Base-by-base conservation (phyloP, 2,113 vertebrate genomes). In the Charina bottae region DNA sequence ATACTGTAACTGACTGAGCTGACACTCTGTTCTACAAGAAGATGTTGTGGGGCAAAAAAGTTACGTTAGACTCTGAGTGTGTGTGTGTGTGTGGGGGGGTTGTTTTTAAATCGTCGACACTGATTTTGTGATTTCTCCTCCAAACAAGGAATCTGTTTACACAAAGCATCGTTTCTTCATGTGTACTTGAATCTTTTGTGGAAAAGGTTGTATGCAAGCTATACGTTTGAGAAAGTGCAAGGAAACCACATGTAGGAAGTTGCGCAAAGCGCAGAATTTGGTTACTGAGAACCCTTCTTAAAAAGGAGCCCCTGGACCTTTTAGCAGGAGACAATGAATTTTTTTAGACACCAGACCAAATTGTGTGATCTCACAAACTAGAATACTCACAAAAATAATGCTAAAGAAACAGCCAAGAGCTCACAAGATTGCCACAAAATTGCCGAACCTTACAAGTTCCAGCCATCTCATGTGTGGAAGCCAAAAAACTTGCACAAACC, bases 1-100 rank as follows among this genome's bases (percentile, higher is more conserved):
- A 89, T 90, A 93, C 95, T 89, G 90, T 83, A 33, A 94, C 46
- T 88, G 72, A 90, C 95, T 7, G 19, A 68, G n/a, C 4, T 26
- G 58, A 9, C 11, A n/a, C 28, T n/a, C 54, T 72, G 12, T 33
- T 1, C n/a, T 53, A 53, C 0, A 28, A 37, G 68, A 15, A 78
- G 68, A 78, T 78, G 17, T 37, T 78, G 68, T 0, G 33, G 58
- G 6, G 17, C 17, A 78, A 33, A 21, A 78, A 37, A 37, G 33
- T 78, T 78, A 33, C 19, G 33, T 9, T 78, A 7, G 68, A 6
- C 33, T 19, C 68, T 3, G 68, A 78, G 37, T 2, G 68, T 42
- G 42, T 42, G 42, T 42, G 42, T 42, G 68, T 6, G 68, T n/a
- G n/a, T n/a, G 33, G 2, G 68, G 68, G n/a, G 19, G n/a, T 49